Conservation (phyloP, 2,888 invertebrate species). For the Dasypolia templi region DNA sequence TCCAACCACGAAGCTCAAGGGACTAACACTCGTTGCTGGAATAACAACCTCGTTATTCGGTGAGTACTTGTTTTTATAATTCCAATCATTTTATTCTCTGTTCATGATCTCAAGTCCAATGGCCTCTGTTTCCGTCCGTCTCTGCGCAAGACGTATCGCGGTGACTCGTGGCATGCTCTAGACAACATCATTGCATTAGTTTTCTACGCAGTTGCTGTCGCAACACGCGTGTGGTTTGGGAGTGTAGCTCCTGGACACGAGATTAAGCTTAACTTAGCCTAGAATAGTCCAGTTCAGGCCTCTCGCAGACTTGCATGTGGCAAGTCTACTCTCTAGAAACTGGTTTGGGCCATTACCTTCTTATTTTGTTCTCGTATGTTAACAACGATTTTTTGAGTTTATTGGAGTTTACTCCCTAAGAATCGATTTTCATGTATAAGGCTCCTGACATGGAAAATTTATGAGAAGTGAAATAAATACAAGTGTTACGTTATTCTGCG, state of each 20-base stretch:
- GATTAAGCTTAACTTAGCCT: neutral
- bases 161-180: neutral
- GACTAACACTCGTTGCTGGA: constrained; percentile 30
- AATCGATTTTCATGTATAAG: too few species aligned
- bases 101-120: too few species aligned
- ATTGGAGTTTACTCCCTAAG: too few species aligned
- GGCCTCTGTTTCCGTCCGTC: neutral
- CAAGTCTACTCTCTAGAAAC: neutral
- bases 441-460: too few species aligned
- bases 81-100: neutral
- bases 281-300: neutral
- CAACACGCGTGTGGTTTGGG: neutral
- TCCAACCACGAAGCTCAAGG: constrained; percentile 65
- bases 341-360: neutral
- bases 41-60: constrained; percentile 39
- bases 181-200: neutral
- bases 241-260: neutral
- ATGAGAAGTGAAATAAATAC: too few species aligned
- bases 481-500: too few species aligned
- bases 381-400: too few species aligned
- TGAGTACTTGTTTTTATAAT: constrained; percentile 11
- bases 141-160: neutral
- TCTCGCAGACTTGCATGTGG: too few species aligned
- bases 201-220: neutral
- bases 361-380: neutral